Evolutionary conservation across 1,140 invertebrate species (phyloP).

Genomic region (Neuroterus valhalla): DNA sequence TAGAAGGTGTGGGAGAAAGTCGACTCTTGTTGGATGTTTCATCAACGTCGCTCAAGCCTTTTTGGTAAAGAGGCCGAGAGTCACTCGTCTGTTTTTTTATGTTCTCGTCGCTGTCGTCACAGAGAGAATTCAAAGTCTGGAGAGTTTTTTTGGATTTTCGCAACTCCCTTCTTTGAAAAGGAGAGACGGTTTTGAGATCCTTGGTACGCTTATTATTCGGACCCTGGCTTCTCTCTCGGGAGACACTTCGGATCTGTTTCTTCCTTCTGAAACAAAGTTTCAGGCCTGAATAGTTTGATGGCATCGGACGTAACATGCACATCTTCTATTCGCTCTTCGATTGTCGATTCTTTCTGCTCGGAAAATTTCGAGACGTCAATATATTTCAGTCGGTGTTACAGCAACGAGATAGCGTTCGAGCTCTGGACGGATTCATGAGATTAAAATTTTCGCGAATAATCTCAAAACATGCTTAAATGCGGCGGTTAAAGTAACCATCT

Average conservation of each 20-base stretch:
- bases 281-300: slow-evolving; percentile 51
- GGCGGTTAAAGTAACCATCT: not conserved
- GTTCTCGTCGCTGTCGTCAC: slow-evolving; percentile 38
- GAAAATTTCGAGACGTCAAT: slow-evolving; percentile 39
- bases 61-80: not conserved
- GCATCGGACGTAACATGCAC: slow-evolving; percentile 45
- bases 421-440: slow-evolving; percentile 23
- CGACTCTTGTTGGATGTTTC: not conserved
- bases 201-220: slow-evolving; percentile 31
- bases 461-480: not conserved
- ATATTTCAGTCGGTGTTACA: slow-evolving; percentile 43
- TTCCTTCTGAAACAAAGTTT: slow-evolving; percentile 62
- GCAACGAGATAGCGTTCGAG: not conserved
- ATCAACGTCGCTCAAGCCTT: not conserved
- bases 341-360: slow-evolving; percentile 36
- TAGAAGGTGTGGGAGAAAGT: not conserved
- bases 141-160: slow-evolving; percentile 14
- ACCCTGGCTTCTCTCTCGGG: slow-evolving; percentile 14
- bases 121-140: slow-evolving; percentile 34
- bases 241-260: slow-evolving; percentile 32
- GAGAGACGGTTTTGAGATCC: slow-evolving; percentile 20
- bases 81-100: not conserved
- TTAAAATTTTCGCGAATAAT: not conserved
- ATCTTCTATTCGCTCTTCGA: slow-evolving; percentile 45
- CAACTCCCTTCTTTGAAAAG: slow-evolving; percentile 16